Evolutionary conservation across 2,888 invertebrate genomes (phyloP).

Genomic region (Thysanoteuthis rhombus): DNA sequence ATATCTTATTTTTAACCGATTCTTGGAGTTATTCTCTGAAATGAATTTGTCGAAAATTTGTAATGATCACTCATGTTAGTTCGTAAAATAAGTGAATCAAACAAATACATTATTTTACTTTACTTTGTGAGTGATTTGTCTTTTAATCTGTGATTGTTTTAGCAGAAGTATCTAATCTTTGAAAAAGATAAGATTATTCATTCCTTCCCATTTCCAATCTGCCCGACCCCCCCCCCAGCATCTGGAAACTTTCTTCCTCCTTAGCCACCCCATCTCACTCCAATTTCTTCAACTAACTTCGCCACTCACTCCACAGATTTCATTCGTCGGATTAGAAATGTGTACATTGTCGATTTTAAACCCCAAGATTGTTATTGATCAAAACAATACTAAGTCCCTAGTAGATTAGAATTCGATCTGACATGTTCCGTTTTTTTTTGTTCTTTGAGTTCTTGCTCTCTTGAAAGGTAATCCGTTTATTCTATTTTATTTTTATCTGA

Average conservation of each 20-base stretch:
- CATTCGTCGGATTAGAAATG: background rate
- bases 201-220: no score
- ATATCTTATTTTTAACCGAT: no score
- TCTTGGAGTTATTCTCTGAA: background rate
- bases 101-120: background rate
- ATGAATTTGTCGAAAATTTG: background rate
- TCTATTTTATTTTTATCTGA: background rate
- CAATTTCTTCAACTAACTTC: background rate
- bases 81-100: background rate
- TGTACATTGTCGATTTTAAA: background rate
- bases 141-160: background rate
- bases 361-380: slow-evolving; percentile 12
- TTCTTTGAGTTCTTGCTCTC: background rate
- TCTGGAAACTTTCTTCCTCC: accelerated
- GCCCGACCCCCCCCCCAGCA: background rate
- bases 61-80: background rate
- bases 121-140: background rate
- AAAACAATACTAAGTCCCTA: background rate
- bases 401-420: background rate
- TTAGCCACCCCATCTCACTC: background rate
- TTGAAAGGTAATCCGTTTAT: background rate
- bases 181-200: background rate
- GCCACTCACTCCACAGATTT: background rate
- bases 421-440: background rate
- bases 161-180: background rate